Conservation (phyloP, 2,113 vertebrate genomes). For the Lutjanus erythropterus region DNA sequence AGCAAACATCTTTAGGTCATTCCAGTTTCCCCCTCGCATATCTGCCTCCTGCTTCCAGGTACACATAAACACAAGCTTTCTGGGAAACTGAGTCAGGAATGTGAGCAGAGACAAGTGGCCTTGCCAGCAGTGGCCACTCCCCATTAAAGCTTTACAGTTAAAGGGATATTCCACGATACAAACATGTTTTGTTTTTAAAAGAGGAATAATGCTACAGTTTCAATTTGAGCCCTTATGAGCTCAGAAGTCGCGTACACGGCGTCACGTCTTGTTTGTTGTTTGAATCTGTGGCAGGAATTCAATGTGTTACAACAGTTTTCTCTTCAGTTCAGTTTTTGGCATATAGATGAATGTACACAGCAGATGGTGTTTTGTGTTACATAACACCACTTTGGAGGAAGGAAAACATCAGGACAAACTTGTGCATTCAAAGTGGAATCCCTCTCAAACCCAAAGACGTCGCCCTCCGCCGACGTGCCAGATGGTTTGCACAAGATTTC, state of each 20-base stretch:
- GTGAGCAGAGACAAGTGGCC: slow-evolving; percentile 49
- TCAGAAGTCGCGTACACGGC: neutral
- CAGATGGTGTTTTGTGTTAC: slow-evolving; percentile 53
- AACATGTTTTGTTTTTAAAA: neutral
- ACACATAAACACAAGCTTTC: slow-evolving; percentile 55
- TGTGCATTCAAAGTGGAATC: slow-evolving; percentile 26
- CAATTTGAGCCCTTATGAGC: neutral
- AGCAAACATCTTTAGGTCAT: slow-evolving; percentile 29
- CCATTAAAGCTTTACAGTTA: slow-evolving; percentile 59
- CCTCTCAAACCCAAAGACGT: slow-evolving; percentile 23
- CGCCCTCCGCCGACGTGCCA: neutral
- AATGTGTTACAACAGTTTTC: slow-evolving; percentile 17
- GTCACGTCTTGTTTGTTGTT: neutral
- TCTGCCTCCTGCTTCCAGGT: slow-evolving; percentile 47
- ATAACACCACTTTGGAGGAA: slow-evolving; percentile 18
- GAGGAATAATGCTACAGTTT: slow-evolving; percentile 10
- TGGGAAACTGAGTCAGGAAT: slow-evolving; percentile 67
- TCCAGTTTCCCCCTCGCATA: neutral
- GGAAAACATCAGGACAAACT: slow-evolving; percentile 51
- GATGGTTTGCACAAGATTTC: neutral
- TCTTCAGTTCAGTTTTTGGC: slow-evolving; percentile 40
- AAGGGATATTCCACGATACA: slow-evolving; percentile 42
- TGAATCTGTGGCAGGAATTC: slow-evolving; percentile 16
- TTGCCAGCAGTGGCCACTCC: slow-evolving; percentile 44
- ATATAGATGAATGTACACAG: slow-evolving; percentile 45